These are phyloP conservation scores for Octodon degus DNA, from an alignment of 2,113 vertebrate genomes.

Conservation along the genomic window DNA sequence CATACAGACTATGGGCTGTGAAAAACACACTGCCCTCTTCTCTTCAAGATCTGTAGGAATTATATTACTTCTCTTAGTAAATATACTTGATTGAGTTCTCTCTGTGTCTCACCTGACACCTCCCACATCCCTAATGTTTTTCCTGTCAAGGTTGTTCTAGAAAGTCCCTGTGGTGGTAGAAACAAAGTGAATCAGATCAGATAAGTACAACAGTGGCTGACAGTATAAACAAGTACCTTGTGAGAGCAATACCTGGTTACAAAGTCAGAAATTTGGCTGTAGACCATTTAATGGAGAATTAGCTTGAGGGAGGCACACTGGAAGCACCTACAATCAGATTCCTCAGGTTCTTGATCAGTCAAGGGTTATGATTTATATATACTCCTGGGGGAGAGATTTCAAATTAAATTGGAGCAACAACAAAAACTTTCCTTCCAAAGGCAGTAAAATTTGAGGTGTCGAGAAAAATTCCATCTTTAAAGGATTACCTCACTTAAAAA, in stretches of 20 bases:
- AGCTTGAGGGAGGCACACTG: not conserved
- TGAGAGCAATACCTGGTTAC: not conserved
- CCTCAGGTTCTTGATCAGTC: not conserved
- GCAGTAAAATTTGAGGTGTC: not conserved
- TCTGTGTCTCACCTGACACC: not conserved
- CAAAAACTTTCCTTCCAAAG: not conserved
- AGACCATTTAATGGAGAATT: not conserved
- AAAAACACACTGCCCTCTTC: not conserved
- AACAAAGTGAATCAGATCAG: not conserved
- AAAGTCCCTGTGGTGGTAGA: not conserved
- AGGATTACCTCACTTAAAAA: not conserved
- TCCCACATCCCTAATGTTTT: not conserved
- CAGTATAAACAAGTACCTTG: not conserved
- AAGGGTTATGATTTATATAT: not conserved
- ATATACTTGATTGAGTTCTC: not conserved
- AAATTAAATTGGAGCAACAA: not conserved
- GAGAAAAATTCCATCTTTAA: not conserved
- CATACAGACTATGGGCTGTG: not conserved
- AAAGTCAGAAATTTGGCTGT: not conserved
- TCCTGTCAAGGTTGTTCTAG: not conserved
- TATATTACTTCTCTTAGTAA: not conserved
- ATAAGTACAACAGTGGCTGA: not conserved
- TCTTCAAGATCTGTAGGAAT: not conserved
- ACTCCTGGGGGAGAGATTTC: not conserved
- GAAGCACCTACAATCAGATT: not conserved